phyloP scores from a whole-genome alignment of 2,888 invertebrate genomes.

The Meganola albula region DNA sequence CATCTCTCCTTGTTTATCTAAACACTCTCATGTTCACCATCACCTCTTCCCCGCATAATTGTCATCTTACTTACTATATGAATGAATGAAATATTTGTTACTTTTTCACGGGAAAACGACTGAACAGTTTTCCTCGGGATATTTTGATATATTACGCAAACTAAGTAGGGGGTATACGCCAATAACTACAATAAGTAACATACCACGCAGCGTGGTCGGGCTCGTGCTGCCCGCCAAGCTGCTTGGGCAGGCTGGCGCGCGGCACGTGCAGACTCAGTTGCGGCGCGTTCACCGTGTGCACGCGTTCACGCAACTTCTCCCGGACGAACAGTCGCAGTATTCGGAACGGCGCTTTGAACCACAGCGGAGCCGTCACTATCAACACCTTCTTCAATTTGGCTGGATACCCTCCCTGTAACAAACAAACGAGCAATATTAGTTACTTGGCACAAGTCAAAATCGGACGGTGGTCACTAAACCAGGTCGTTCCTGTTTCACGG shows the following conservation, averaged over 20 bases:
- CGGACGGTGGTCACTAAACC: no score
- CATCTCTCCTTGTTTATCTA: no score
- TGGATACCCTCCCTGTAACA: conserved; percentile 94
- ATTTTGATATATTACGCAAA: no score
- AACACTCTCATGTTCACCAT: no score
- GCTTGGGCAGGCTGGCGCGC: conserved; percentile 89
- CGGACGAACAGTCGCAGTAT: conserved; percentile 95
- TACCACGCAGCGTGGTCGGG: conserved; percentile 95
- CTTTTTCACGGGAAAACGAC: no score
- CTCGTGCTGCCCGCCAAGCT: conserved; percentile 91
- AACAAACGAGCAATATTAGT: conserved; percentile 11
- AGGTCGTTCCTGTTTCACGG: no score
- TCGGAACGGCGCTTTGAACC: conserved; percentile 99
- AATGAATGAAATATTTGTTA: no score
- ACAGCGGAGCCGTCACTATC: conserved; percentile 97
- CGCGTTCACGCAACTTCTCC: conserved; percentile 96
- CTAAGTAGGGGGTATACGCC: no score
- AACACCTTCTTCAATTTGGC: conserved; percentile 97
- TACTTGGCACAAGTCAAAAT: no score
- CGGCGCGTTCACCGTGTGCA: conserved; percentile 95
- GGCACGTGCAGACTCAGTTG: conserved; percentile 95
- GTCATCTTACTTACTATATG: no score
- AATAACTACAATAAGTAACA: conserved; percentile 26
- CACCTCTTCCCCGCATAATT: no score
- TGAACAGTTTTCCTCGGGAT: no score